Percentiles rank a stretch among this genome's conserved stretches.
Evolutionary conservation across 2,888 invertebrate species (phyloP).

Genomic region (Pheosia gnoma): DNA sequence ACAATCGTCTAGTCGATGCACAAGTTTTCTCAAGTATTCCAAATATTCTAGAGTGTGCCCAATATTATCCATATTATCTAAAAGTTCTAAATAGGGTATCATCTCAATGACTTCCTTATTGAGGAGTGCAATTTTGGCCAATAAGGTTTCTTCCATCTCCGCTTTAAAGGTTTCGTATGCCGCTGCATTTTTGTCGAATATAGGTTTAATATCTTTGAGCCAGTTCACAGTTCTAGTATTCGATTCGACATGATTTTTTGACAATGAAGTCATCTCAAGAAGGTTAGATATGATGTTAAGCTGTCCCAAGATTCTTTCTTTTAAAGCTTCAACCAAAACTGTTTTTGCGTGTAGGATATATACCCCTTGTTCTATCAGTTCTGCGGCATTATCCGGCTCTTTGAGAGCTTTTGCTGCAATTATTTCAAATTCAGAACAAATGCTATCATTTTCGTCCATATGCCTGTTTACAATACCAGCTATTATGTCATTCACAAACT

Average conservation of each 20-base stretch:
- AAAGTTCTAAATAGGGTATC: slow-evolving; percentile 88
- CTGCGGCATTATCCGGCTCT: slow-evolving; percentile 91
- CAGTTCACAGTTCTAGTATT: slow-evolving; percentile 94
- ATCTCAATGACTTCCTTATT: slow-evolving; percentile 89
- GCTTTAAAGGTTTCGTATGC: slow-evolving; percentile 92
- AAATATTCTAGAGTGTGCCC: slow-evolving; percentile 91
- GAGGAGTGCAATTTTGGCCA: slow-evolving; percentile 87
- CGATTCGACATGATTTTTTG: slow-evolving; percentile 89
- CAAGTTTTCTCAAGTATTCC: slow-evolving; percentile 89
- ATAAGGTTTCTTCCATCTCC: slow-evolving; percentile 92
- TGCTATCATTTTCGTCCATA: slow-evolving; percentile 86
- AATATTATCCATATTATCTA: slow-evolving; percentile 94
- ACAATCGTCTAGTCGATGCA: slow-evolving; percentile 89
- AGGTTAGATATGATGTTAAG: slow-evolving; percentile 87
- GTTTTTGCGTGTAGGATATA: slow-evolving; percentile 92
- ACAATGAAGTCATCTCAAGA: slow-evolving; percentile 90
- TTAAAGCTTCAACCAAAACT: slow-evolving; percentile 87
- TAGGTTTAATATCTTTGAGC: slow-evolving; percentile 90
- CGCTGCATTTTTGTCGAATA: slow-evolving; percentile 91
- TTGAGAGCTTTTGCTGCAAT: slow-evolving; percentile 88
- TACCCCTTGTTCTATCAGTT: slow-evolving; percentile 91
- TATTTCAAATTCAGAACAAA: slow-evolving; percentile 88
- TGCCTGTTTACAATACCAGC: slow-evolving; percentile 86
- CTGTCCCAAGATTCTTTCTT: slow-evolving; percentile 87
- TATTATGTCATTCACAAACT: slow-evolving; percentile 85